Conservation (phyloP, 2,888 invertebrate species). For the Cephonodes hylas region DNA sequence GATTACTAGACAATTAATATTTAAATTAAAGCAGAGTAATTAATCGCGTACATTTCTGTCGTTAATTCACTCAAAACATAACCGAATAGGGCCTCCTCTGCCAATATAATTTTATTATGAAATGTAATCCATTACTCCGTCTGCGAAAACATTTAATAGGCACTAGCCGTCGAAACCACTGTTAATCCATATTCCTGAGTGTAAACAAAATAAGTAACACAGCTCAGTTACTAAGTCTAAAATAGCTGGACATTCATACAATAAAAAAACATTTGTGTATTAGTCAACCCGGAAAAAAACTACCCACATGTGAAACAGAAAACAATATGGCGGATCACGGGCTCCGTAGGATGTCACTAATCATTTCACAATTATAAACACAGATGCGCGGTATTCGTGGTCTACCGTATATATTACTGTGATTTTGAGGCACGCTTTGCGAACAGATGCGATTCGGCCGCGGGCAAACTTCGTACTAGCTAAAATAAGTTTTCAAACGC, state of each 20-base stretch:
- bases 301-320: slow-evolving; percentile 44
- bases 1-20: too few relatives aligned
- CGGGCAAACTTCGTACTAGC: slow-evolving; percentile 64
- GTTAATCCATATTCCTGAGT: not conserved
- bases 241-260: slow-evolving; percentile 5
- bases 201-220: not conserved
- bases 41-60: too few relatives aligned
- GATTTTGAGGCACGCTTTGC: slow-evolving; percentile 24
- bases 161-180: not conserved
- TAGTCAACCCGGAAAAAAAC: slow-evolving; percentile 43
- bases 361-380: slow-evolving; percentile 17
- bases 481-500: slow-evolving; percentile 71
- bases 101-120: too few relatives aligned
- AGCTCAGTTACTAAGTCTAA: not conserved
- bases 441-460: slow-evolving; percentile 46
- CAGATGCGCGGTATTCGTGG: slow-evolving; percentile 29
- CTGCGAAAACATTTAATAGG: not conserved
- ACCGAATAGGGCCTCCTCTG: too few relatives aligned
- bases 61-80: too few relatives aligned
- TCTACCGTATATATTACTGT: not conserved
- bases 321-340: slow-evolving; percentile 27
- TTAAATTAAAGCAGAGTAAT: too few relatives aligned
- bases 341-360: slow-evolving; percentile 15
- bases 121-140: not conserved
- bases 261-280: slow-evolving; percentile 17